Evolutionary conservation across 2,797 vertebrate genomes (phyloP).

Genomic region (Micromesistius poutassou): DNA sequence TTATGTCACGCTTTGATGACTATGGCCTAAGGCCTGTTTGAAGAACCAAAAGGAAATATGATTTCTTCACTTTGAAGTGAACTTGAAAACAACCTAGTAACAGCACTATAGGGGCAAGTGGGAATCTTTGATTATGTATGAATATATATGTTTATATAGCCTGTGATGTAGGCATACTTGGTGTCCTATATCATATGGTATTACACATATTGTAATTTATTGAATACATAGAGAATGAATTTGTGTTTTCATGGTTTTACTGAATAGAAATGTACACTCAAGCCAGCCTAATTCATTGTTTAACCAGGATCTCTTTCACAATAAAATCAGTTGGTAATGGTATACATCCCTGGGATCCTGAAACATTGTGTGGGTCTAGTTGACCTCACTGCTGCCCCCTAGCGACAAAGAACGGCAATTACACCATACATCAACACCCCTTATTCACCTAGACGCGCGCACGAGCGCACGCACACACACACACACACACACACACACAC

Average conservation of each 20-base stretch:
- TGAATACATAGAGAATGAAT: too few species aligned
- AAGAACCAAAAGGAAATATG: background rate
- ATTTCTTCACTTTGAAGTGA: background rate
- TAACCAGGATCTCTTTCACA: too few species aligned
- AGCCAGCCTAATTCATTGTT: too few species aligned
- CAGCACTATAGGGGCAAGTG: background rate
- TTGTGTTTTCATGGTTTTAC: too few species aligned
- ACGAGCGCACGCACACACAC: conserved; percentile 5
- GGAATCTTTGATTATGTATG: background rate
- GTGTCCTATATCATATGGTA: background rate
- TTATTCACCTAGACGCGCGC: background rate
- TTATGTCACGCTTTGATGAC: background rate
- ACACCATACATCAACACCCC: background rate
- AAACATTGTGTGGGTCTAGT: background rate
- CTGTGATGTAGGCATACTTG: too few species aligned
- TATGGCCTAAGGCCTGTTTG: background rate
- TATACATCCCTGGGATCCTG: conserved; percentile 13
- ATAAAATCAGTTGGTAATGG: too few species aligned
- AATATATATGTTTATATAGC: background rate
- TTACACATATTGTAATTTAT: too few species aligned
- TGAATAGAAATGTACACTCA: too few species aligned
- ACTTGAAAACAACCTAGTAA: background rate
- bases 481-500: conserved; percentile 8
- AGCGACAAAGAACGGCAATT: conserved; percentile 46
- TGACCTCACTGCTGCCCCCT: conserved; percentile 66